Percentiles rank a stretch among this genome's conserved stretches.
phyloP scores from a whole-genome alignment of 2,888 invertebrate species.

The Copidosoma aretas region DNA sequence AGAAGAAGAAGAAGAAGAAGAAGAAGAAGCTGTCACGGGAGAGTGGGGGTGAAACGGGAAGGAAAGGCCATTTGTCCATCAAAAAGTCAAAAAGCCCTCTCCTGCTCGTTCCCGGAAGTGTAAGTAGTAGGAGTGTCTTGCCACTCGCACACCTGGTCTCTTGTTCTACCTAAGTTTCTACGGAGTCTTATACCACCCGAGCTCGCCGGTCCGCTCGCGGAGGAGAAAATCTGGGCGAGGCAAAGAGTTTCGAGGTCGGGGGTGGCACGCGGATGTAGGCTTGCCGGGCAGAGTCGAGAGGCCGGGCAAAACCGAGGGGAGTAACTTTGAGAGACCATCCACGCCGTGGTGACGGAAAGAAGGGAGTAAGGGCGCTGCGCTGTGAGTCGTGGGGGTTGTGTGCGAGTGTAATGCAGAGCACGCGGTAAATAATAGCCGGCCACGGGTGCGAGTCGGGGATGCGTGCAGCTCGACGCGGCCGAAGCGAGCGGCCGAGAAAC shows the following conservation, averaged over 20 bases:
- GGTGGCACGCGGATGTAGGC: too few species aligned
- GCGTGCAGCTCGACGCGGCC: constrained; percentile 12
- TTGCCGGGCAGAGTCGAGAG: not conserved
- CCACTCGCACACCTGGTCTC: not conserved
- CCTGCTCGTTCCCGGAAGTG: not conserved
- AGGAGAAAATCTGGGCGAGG: constrained; percentile 6
- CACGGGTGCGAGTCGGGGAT: constrained; percentile 42
- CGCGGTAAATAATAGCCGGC: constrained; percentile 47
- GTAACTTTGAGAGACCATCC: too few species aligned
- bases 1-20: not conserved
- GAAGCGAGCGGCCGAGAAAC: constrained; percentile 31
- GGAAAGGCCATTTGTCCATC: not conserved
- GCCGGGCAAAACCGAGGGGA: not conserved
- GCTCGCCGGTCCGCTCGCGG: not conserved
- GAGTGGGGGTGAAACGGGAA: not conserved
- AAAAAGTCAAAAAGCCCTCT: not conserved
- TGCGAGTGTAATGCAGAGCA: constrained; percentile 15
- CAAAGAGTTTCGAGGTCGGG: constrained; percentile 1
- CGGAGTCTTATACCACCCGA: not conserved
- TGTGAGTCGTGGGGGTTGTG: too few species aligned
- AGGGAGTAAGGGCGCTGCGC: too few species aligned
- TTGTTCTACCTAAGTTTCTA: not conserved
- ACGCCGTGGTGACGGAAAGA: too few species aligned
- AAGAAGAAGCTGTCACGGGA: not conserved
- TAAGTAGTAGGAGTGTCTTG: not conserved